These are phyloP conservation scores for Drosophila nasuta DNA, from an alignment of 1,140 invertebrate genomes.

Conservation along the genomic window DNA sequence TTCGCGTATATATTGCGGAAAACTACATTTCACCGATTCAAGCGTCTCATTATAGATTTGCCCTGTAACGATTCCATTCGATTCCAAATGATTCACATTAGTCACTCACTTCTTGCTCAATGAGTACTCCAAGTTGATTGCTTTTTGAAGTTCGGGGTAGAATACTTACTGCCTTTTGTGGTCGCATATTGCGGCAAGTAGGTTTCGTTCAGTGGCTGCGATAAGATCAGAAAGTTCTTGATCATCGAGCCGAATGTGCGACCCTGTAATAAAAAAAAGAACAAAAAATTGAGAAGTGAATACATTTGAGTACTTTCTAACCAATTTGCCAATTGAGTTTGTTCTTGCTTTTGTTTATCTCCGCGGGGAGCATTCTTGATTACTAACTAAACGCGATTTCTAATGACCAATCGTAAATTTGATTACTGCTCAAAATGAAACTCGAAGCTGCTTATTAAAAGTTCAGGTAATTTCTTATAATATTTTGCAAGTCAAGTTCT, in stretches of 20 bases:
- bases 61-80: slow-evolving; percentile 37
- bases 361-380: not conserved
- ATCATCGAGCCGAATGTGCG: slow-evolving; percentile 91
- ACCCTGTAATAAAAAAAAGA: slow-evolving; percentile 87
- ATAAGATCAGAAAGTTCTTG: slow-evolving; percentile 88
- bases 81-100: slow-evolving; percentile 32
- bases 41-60: slow-evolving; percentile 91
- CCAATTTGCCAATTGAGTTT: not conserved
- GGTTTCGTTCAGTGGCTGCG: slow-evolving; percentile 88
- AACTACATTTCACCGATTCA: slow-evolving; percentile 88
- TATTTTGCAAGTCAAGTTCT: no score
- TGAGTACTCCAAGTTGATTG: slow-evolving; percentile 6
- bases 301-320: not conserved
- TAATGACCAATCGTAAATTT: no score
- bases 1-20: slow-evolving; percentile 93
- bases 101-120: not conserved
- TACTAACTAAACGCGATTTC: not conserved
- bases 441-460: no score
- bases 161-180: slow-evolving; percentile 86
- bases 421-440: no score
- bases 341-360: not conserved
- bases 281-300: not conserved
- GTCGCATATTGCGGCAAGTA: slow-evolving; percentile 90
- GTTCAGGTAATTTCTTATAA: no score
- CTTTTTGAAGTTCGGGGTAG: not conserved